These are phyloP conservation scores for Catonia carolina DNA, from an alignment of 2,888 invertebrate species.

Conservation along the genomic window DNA sequence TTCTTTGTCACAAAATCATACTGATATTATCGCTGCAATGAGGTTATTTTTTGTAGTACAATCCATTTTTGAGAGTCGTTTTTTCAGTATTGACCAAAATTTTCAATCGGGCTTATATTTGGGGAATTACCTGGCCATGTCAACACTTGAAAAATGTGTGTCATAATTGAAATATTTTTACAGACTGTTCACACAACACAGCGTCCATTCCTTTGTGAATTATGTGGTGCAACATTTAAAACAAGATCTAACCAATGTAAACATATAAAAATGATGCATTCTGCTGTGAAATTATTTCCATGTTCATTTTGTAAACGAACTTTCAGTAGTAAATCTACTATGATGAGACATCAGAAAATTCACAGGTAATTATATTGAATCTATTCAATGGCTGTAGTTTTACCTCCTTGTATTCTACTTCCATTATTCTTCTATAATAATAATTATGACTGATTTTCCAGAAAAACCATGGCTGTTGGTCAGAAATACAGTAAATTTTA, in stretches of 20 bases:
- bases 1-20: too few relatives aligned
- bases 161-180: neutral
- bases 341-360: conserved; percentile 15
- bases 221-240: conserved; percentile 23
- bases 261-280: conserved; percentile 20
- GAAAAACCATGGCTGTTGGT: too few relatives aligned
- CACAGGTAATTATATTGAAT: conserved; percentile 21
- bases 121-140: too few relatives aligned
- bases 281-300: conserved; percentile 3
- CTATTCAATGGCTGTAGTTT: too few relatives aligned
- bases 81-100: neutral
- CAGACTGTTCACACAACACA: conserved; percentile 17
- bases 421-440: too few relatives aligned
- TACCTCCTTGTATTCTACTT: too few relatives aligned
- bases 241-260: conserved; percentile 13
- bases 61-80: too few relatives aligned
- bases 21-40: neutral
- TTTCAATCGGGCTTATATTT: neutral
- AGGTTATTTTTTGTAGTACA: neutral
- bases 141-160: too few relatives aligned
- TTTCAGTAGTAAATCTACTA: conserved; percentile 12
- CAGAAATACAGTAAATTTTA: too few relatives aligned
- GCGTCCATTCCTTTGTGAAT: conserved; percentile 21
- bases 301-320: conserved; percentile 16
- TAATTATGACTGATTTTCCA: too few relatives aligned